Base-by-base conservation (phyloP, 2,113 vertebrate species). In the Phyllopteryx taeniolatus region DNA sequence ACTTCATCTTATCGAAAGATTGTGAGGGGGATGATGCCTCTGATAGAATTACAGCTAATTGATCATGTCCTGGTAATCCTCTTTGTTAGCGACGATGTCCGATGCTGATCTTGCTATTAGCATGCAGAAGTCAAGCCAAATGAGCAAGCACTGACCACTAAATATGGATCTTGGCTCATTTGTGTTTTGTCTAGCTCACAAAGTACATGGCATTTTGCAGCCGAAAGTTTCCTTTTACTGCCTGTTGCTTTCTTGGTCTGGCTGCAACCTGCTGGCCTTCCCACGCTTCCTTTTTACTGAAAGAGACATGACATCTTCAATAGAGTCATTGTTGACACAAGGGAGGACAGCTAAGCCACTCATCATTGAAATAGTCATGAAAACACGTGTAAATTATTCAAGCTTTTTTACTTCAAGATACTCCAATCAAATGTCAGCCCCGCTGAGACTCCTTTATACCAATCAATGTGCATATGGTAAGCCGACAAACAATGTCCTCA, bases 31-130 rank as follows among this genome's bases (percentile, higher is more conserved):
- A 89, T 62, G 77, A 87, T 80, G 75, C 53, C 79, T 46, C 59
- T 90, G 79, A 90, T 91, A 65, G 78, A 82, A 87, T 92, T 89
- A 89, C 8, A 43, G 78, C 78, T 82, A 83, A 89, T 76, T 87
- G 79, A 88, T 87, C 84, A 82, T 72, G 84, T 91, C 84, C 88
- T 86, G 88, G 82, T 70, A 88, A 88, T 86, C 10, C 46, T 86
- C 72, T 71, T 83, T 68, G 81, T 84, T 77, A 76, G 70, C 49
- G 43, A 79, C 77, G 83, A 82, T 79, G 72, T 66, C 71, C 72
- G 77, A 86, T 82, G 85, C 83, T 83, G 85, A 84, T 83, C 67
- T 61, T 65, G 71, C 27, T 66, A 75, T 72, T 67, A 78, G 64
- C 77, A 67, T 65, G 69, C 57, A 22, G 59, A 56, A 85, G 72